phyloP scores from a whole-genome alignment of 2,113 vertebrate species.

The Cephalopholis sonnerati region DNA sequence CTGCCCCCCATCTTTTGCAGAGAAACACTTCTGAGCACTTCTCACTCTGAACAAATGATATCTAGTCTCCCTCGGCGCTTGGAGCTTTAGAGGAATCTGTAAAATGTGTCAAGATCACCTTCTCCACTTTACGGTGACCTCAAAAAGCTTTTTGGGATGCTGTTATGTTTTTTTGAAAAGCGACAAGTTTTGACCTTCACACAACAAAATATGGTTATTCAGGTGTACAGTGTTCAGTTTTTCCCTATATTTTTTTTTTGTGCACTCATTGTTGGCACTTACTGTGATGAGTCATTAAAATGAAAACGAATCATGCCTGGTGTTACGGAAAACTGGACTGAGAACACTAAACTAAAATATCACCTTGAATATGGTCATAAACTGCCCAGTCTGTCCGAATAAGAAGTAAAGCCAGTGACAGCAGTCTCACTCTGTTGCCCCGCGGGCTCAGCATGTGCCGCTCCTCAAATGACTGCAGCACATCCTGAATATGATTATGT shows the following conservation, averaged over 20 bases:
- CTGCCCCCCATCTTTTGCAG: constrained; percentile 13
- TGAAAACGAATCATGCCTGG: constrained; percentile 1
- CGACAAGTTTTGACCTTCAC: constrained; percentile 53
- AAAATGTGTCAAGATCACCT: constrained; percentile 64
- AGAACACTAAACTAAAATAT: neutral
- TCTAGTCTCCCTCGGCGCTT: constrained; percentile 40
- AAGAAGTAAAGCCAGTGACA: neutral
- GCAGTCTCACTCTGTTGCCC: neutral
- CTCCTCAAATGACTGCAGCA: neutral
- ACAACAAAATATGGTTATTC: constrained; percentile 10
- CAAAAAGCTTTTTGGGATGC: constrained; percentile 53
- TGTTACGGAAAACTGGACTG: constrained; percentile 23
- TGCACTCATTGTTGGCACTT: constrained; percentile 20
- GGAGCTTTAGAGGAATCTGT: constrained; percentile 46
- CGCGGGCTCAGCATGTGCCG: neutral
- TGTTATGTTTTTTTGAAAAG: constrained; percentile 12
- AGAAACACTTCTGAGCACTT: constrained; percentile 50
- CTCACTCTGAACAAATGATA: constrained; percentile 60
- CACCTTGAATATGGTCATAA: constrained; percentile 31
- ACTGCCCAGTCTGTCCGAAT: neutral
- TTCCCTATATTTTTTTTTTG: neutral
- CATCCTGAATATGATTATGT: neutral
- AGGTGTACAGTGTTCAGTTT: constrained; percentile 1
- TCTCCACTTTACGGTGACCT: constrained; percentile 57
- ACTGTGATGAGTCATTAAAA: constrained; percentile 26